phyloP scores from a whole-genome alignment of 1,140 invertebrate species.

The Thalassaphorura encarpata region DNA sequence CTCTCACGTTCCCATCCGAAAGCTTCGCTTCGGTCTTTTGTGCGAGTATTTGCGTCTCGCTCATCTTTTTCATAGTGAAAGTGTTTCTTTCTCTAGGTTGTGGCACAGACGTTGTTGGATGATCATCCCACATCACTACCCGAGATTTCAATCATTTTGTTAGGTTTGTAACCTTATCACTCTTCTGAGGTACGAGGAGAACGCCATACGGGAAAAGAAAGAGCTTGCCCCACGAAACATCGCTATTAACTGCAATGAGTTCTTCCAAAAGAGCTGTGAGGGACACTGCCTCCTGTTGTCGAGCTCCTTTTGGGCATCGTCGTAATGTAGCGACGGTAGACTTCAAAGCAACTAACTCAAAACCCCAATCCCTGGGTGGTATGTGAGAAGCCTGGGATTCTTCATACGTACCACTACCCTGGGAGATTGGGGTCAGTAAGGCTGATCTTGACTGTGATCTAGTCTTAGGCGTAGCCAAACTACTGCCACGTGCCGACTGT shows the following conservation, averaged over 20 bases:
- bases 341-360: too few relatives aligned
- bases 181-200: conserved; percentile 1
- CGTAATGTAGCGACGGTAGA: not conserved
- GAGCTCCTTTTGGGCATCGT: conserved; percentile 4
- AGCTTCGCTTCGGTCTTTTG: conserved; percentile 12
- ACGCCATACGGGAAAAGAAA: conserved; percentile 5
- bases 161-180: conserved; percentile 6
- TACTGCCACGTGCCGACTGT: too few relatives aligned
- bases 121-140: not conserved
- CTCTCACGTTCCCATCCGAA: conserved; percentile 1
- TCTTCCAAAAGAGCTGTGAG: not conserved
- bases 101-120: not conserved
- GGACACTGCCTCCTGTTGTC: not conserved
- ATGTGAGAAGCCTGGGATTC: too few relatives aligned
- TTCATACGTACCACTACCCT: too few relatives aligned
- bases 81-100: not conserved
- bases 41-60: not conserved
- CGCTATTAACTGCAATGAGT: not conserved
- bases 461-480: too few relatives aligned
- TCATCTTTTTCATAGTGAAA: too few relatives aligned
- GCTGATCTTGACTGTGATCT: too few relatives aligned
- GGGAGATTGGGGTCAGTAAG: too few relatives aligned
- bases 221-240: not conserved
- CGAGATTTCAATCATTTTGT: conserved; percentile 5
- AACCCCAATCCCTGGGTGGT: too few relatives aligned